Percentiles rank a stretch among this genome's conserved stretches.
Conservation (phyloP, 2,797 vertebrate species). For the Xyrichtys novacula region DNA sequence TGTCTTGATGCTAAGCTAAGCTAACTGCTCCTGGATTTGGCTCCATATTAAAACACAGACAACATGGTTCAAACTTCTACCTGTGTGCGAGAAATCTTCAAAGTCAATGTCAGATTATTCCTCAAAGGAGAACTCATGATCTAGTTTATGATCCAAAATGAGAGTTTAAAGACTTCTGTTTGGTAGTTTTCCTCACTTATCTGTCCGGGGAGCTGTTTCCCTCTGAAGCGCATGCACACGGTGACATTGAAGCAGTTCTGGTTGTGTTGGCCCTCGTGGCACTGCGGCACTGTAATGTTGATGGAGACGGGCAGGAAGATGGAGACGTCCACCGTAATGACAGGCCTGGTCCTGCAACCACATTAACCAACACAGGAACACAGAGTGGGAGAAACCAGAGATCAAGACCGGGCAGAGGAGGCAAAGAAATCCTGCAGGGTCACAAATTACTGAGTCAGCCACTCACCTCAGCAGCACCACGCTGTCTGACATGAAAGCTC, state of each 20-base stretch:
- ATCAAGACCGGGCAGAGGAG: conserved; percentile 10
- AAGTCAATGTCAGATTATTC: background rate
- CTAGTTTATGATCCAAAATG: too few species aligned
- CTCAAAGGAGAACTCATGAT: background rate
- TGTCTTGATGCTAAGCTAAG: conserved; percentile 14
- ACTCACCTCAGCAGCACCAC: conserved; percentile 96
- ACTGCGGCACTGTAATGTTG: conserved; percentile 96
- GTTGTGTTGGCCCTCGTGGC: conserved; percentile 91
- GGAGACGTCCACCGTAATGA: conserved; percentile 91
- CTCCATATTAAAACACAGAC: background rate
- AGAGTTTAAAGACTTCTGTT: background rate
- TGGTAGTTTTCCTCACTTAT: conserved; percentile 85
- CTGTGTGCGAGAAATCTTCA: background rate
- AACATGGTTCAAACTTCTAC: background rate
- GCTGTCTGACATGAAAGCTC: conserved; percentile 95
- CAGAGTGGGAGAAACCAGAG: conserved; percentile 26
- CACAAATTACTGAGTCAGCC: background rate
- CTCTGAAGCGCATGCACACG: conserved; percentile 90
- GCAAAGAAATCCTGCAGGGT: background rate
- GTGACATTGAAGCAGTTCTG: conserved; percentile 93
- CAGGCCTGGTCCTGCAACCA: conserved; percentile 89
- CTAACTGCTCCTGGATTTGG: background rate
- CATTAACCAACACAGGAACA: conserved; percentile 44
- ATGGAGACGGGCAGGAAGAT: conserved; percentile 93
- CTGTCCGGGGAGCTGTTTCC: conserved; percentile 91